phyloP scores from a whole-genome alignment of 2,888 invertebrate genomes.

The Amblyjoppa proteus region DNA sequence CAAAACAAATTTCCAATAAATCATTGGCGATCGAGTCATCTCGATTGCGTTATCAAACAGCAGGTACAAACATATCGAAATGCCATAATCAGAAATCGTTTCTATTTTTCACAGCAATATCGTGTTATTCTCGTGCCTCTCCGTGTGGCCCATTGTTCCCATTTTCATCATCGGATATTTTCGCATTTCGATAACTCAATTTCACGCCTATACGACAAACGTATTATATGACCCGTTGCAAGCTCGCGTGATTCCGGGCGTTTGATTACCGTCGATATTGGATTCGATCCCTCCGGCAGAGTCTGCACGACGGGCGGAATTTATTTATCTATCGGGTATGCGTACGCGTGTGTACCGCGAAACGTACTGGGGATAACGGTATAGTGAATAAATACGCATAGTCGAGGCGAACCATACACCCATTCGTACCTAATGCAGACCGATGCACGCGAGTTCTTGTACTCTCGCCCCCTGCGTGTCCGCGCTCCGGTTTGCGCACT shows the following conservation, averaged over 20 bases:
- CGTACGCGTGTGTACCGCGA: background rate
- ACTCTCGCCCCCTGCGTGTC: background rate
- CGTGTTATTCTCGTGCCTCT: background rate
- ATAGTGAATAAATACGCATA: slow-evolving; percentile 19
- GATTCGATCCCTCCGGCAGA: background rate
- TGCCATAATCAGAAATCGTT: background rate
- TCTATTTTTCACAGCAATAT: background rate
- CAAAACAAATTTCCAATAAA: background rate
- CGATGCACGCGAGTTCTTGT: slow-evolving; percentile 33
- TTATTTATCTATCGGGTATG: background rate
- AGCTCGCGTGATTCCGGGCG: background rate
- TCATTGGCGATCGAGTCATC: background rate
- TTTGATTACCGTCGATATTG: slow-evolving; percentile 6
- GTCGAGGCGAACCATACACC: background rate
- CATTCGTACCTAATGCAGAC: background rate
- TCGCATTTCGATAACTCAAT: slow-evolving; percentile 3
- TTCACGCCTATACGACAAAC: slow-evolving; percentile 12
- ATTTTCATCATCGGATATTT: slow-evolving; percentile 9
- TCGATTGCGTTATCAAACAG: background rate
- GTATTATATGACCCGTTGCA: slow-evolving; percentile 2
- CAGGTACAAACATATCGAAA: background rate
- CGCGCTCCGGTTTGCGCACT: slow-evolving; percentile 36
- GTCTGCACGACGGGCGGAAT: background rate
- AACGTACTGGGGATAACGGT: background rate
- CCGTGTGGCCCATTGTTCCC: background rate